These are phyloP conservation scores for Lithophane semibrunnea DNA, from an alignment of 2,888 invertebrate species.

Conservation along the genomic window DNA sequence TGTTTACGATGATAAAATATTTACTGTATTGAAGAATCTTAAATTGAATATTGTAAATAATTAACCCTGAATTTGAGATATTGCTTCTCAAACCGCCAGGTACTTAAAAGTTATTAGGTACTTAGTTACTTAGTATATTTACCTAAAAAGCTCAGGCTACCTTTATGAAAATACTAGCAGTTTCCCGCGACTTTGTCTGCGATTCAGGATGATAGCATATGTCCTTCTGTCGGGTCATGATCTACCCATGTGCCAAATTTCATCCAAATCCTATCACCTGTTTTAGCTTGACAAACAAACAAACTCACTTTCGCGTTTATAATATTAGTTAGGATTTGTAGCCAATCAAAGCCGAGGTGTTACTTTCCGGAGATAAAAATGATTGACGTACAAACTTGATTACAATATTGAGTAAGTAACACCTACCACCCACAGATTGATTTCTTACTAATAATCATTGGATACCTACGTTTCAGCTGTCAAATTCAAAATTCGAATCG, in stretches of 20 bases:
- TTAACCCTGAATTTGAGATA: not conserved
- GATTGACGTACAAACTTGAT: constrained; percentile 28
- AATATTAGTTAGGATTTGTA: not conserved
- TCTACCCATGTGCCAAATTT: no score
- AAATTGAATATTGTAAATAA: constrained; percentile 23
- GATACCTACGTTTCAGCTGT: constrained; percentile 19
- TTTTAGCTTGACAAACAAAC: no score
- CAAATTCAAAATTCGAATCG: constrained; percentile 37
- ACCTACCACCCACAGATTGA: constrained; percentile 12
- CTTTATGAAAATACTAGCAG: not conserved
- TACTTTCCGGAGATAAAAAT: not conserved
- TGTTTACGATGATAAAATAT: constrained; percentile 42
- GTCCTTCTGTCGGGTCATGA: no score
- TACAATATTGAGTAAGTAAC: constrained; percentile 30
- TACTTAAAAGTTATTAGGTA: constrained; percentile 7
- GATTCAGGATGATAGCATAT: no score
- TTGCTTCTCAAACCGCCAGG: constrained; percentile 11
- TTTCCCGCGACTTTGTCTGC: no score
- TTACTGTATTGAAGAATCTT: constrained; percentile 22
- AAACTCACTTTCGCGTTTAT: no score
- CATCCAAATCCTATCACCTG: no score
- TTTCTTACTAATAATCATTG: constrained; percentile 11
- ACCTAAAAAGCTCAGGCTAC: not conserved
- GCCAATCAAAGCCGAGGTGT: not conserved
- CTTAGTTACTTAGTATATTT: no score